phyloP scores from a whole-genome alignment of 2,797 vertebrate species.

The Chiroxiphia lanceolata region DNA sequence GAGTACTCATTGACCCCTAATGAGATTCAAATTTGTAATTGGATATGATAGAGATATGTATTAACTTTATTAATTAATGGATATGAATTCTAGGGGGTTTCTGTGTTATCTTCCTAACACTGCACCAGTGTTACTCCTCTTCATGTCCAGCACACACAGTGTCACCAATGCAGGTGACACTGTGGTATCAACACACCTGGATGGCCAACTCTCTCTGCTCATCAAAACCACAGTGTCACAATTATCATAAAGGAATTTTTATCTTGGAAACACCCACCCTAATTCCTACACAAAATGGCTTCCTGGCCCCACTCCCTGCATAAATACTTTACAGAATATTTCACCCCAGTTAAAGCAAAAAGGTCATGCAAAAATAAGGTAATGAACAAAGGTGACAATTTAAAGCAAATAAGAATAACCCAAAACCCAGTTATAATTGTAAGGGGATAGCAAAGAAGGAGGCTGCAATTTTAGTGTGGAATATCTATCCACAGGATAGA shows the following conservation, averaged over 20 bases:
- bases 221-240: not conserved
- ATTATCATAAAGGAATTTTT: not conserved
- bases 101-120: not conserved
- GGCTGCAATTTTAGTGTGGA: not conserved
- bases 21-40: not conserved
- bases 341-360: not conserved
- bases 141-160: not conserved
- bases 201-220: not conserved
- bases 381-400: not conserved
- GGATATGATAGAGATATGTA: not conserved
- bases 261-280: not conserved
- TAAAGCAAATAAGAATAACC: not conserved
- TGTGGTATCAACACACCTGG: not conserved
- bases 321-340: not conserved
- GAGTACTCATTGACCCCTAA: not conserved
- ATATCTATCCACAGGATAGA: not conserved
- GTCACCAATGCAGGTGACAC: not conserved
- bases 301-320: not conserved
- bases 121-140: not conserved
- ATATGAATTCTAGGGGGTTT: not conserved
- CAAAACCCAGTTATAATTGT: not conserved
- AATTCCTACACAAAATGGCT: not conserved
- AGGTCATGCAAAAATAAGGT: not conserved
- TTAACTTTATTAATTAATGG: not conserved
- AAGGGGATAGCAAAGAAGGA: not conserved